Conservation (phyloP, 2,888 invertebrate genomes). For the Linnaemya tessellans region DNA sequence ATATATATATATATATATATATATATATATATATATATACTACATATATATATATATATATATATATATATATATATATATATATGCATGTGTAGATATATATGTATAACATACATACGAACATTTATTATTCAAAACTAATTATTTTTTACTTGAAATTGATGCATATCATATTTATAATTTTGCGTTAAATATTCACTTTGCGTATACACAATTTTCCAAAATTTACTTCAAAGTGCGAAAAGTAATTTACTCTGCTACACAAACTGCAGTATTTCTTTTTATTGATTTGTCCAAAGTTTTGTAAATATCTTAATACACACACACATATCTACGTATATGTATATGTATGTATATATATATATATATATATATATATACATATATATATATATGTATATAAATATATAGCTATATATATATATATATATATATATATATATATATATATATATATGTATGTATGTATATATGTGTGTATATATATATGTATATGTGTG, state of each 20-base stretch:
- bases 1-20: not conserved
- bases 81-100: not conserved
- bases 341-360: too few species aligned
- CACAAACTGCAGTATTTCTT: not conserved
- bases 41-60: not conserved
- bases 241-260: not conserved
- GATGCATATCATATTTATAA: not conserved
- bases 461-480: too few species aligned
- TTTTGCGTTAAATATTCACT: not conserved
- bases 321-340: too few species aligned
- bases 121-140: not conserved
- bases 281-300: constrained; percentile 27
- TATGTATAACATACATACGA: not conserved
- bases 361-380: too few species aligned
- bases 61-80: not conserved
- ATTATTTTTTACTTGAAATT: not conserved
- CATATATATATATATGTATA: too few species aligned
- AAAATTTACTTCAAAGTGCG: not conserved
- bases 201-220: constrained; percentile 5
- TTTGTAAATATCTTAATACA: constrained; percentile 1
- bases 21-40: not conserved
- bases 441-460: too few species aligned
- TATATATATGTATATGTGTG: too few species aligned
- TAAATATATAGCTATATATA: too few species aligned
- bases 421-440: too few species aligned